phyloP scores from a whole-genome alignment of 2,888 invertebrate species.

The Cerastis rubricosa region DNA sequence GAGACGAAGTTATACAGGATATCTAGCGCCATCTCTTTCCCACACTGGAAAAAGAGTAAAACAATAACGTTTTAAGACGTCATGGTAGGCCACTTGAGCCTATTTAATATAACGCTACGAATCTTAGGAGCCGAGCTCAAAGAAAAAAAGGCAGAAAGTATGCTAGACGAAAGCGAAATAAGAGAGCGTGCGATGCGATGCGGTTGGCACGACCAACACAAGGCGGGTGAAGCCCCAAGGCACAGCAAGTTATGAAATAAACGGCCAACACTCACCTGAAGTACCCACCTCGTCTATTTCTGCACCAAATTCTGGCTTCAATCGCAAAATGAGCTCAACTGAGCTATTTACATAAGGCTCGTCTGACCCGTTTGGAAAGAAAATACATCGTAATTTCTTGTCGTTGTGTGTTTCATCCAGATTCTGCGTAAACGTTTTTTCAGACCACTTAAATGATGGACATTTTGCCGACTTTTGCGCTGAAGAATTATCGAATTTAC shows the following conservation, averaged over 20 bases:
- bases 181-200: neutral
- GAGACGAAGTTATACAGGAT: too few relatives aligned
- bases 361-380: fast-evolving
- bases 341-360: fast-evolving
- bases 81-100: too few relatives aligned
- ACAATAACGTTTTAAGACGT: too few relatives aligned
- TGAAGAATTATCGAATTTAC: fast-evolving
- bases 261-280: slow-evolving; percentile 14
- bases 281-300: neutral
- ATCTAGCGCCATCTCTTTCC: too few relatives aligned
- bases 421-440: fast-evolving
- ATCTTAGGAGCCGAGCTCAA: neutral
- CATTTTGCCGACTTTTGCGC: fast-evolving
- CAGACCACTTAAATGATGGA: neutral
- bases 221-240: neutral
- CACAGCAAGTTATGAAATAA: neutral
- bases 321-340: slow-evolving; percentile 8
- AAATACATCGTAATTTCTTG: slow-evolving; percentile 12
- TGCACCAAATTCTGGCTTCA: neutral
- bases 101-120: neutral
- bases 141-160: neutral
- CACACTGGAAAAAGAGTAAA: too few relatives aligned
- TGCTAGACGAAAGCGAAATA: neutral
- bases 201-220: neutral
- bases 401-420: slow-evolving; percentile 6